A percentile compares a stretch with the other conserved stretches of the same genome.
Evolutionary conservation across 2,797 vertebrate genomes (phyloP).

Genomic region (Sebastes kiyomatsui): DNA sequence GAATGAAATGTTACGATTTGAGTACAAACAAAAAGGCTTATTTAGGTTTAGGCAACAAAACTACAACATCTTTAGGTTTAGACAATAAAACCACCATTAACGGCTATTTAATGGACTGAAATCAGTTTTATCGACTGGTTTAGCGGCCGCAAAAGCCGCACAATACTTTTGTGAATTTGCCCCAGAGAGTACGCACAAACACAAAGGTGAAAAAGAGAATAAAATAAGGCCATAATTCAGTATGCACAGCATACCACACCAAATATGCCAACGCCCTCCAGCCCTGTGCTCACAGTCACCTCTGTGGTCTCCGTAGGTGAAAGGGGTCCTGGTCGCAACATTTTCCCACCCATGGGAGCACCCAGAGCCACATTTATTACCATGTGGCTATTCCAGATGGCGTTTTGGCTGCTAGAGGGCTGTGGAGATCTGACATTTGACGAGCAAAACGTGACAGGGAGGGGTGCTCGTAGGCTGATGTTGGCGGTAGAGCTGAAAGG

Average conservation of each 20-base stretch:
- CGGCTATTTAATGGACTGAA: too few relatives aligned
- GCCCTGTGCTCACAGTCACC: neutral
- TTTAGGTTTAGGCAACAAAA: too few relatives aligned
- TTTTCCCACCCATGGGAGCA: slow-evolving; percentile 5
- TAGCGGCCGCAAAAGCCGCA: neutral
- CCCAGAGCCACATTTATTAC: slow-evolving; percentile 44
- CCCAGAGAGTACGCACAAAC: neutral
- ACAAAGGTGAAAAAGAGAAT: neutral
- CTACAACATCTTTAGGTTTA: too few relatives aligned
- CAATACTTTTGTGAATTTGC: neutral
- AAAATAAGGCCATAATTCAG: neutral
- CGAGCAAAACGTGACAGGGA: slow-evolving; percentile 37
- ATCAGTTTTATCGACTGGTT: too few relatives aligned
- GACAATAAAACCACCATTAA: too few relatives aligned
- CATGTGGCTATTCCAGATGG: slow-evolving; percentile 36
- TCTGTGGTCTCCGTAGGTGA: slow-evolving; percentile 11
- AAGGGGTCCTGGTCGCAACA: neutral
- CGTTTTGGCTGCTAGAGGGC: slow-evolving; percentile 2
- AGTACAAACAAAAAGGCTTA: too few relatives aligned
- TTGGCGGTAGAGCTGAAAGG: slow-evolving; percentile 6
- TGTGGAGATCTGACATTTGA: slow-evolving; percentile 33
- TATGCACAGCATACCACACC: neutral
- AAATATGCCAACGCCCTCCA: neutral
- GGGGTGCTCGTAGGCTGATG: neutral
- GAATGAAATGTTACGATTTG: too few relatives aligned